A percentile compares a stretch with the other conserved stretches of the same genome.
phyloP scores from a whole-genome alignment of 2,113 vertebrate species.

The Cyanoramphus novaezelandiae region DNA sequence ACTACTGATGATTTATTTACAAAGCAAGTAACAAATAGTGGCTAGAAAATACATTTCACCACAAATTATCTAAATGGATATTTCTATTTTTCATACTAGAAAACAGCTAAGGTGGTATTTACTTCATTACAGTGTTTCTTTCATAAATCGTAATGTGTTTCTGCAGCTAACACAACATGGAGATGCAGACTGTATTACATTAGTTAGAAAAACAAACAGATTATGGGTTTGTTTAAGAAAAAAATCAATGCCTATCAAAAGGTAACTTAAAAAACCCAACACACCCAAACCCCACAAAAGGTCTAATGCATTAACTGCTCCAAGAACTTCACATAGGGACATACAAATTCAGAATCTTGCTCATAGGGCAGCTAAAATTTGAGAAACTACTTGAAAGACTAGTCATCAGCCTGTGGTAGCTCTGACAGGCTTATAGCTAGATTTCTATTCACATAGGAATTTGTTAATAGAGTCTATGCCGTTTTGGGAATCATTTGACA shows the following conservation, averaged over 20 bases:
- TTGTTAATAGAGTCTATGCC: background rate
- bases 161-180: conserved; percentile 30
- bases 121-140: conserved; percentile 17
- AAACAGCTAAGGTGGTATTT: conserved; percentile 2
- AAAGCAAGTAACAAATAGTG: conserved; percentile 28
- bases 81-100: conserved; percentile 39
- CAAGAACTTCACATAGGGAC: background rate
- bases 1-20: conserved; percentile 47
- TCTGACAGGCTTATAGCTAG: background rate
- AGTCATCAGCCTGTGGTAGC: background rate
- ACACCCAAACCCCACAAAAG: background rate
- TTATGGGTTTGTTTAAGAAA: background rate
- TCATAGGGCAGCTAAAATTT: background rate
- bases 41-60: conserved; percentile 44
- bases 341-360: background rate
- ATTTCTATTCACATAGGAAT: background rate
- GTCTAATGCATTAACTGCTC: background rate
- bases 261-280: background rate
- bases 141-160: conserved; percentile 1
- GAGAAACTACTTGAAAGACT: background rate
- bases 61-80: conserved; percentile 28
- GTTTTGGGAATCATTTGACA: background rate
- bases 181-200: background rate
- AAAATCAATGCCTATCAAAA: background rate
- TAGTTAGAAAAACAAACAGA: conserved; percentile 33